Base-by-base conservation (phyloP, 2,888 invertebrate species). In the Eupithecia subfuscata region DNA sequence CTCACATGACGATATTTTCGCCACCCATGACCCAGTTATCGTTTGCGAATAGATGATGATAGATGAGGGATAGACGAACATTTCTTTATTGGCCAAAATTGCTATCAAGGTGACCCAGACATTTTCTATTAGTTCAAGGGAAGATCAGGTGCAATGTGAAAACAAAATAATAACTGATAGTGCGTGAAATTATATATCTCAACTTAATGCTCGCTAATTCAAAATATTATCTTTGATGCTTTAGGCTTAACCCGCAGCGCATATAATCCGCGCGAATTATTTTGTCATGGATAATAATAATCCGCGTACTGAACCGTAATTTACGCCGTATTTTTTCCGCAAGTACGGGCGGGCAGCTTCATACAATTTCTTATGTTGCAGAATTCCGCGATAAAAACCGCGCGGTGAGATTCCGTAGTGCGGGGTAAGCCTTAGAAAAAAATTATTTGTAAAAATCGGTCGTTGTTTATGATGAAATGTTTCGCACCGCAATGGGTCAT, bases 61-160 rank as follows among this genome's bases (percentile, higher is more conserved):
- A 71, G 25, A 71, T 64, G 60, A 2, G 45, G 40, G 71, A 71
- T 65, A 37, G 65, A 71, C 34, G n/a, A 40, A 11, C 40, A 67
- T 72, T 56, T 67, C 48, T 63, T 76, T 69, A 76, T 76, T 76
- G 71, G 43, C 45, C 71, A 37, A 76, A 73, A 74, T 74, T 64
- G 40, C 18, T 65, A 68, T 69, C 76, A 74, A 76, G 76, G 76
- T 69, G 63, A 76, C 56, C 67, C 52, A 64, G 65, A 60, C 25
- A 14, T 64, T 48, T 52, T 69, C 37, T 48, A 22, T 69, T 45
- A 70, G 63, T 52, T 68, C 68, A 68, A 68, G 68, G 43, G 18
- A 67, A 37, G 37, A 37, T 34, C 30, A 65, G 16, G n/a, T 37
- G 37, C 37, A 67, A 18, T 12, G 6, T 18, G n/a, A n/a, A 67